A percentile compares a stretch with the other conserved stretches of the same genome.
These are phyloP conservation scores for Strigamia crassipes DNA, from an alignment of 2,888 invertebrate species.

Conservation along the genomic window DNA sequence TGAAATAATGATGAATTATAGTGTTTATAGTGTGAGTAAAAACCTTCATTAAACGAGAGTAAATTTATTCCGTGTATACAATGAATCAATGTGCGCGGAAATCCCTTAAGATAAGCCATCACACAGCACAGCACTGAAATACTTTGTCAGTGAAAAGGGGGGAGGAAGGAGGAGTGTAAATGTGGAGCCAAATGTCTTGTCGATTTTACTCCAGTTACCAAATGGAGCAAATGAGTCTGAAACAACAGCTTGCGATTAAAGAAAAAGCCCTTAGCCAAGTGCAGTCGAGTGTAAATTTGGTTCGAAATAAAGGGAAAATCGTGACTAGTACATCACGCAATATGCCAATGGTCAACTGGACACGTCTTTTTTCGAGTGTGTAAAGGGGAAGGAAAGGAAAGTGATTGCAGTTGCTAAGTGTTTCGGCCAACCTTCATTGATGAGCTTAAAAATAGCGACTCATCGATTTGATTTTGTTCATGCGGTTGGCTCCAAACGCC, in stretches of 20 bases:
- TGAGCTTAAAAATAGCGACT: constrained; percentile 24
- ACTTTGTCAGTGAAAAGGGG: constrained; percentile 23
- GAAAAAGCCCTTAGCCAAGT: constrained; percentile 32
- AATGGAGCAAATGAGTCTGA: constrained; percentile 42
- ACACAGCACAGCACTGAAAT: neutral
- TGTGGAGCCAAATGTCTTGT: constrained; percentile 43
- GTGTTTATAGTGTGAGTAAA: constrained; percentile 37
- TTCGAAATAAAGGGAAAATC: constrained; percentile 5
- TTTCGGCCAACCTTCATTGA: constrained; percentile 29
- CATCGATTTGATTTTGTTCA: constrained; percentile 40
- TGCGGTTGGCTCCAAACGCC: constrained; percentile 34
- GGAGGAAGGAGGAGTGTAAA: constrained; percentile 30
- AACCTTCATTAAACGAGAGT: constrained; percentile 19
- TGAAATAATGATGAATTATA: constrained; percentile 42
- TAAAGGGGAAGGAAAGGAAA: constrained; percentile 5
- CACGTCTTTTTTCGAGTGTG: constrained; percentile 30
- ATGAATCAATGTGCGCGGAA: constrained; percentile 29
- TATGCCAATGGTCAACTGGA: constrained; percentile 38
- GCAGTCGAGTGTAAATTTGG: constrained; percentile 22
- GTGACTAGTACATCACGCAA: constrained; percentile 15
- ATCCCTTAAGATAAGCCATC: constrained; percentile 25
- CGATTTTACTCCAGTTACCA: constrained; percentile 42
- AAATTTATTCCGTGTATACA: constrained; percentile 21
- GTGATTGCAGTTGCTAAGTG: neutral
- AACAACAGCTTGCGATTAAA: constrained; percentile 42